Conservation (phyloP, 2,888 invertebrate species). For the Metallyticus violacea region DNA sequence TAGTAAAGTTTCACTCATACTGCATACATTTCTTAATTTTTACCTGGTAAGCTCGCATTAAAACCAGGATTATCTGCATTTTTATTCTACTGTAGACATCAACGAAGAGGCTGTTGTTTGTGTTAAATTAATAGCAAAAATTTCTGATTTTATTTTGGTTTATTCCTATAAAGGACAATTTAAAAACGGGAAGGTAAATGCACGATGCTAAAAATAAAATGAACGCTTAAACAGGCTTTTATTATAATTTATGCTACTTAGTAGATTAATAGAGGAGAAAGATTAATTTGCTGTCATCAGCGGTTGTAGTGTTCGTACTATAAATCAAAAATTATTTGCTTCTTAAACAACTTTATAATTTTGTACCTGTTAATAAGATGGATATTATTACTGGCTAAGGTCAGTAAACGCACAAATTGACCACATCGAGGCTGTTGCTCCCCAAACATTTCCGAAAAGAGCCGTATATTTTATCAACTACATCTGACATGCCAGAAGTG, state of each 20-base stretch:
- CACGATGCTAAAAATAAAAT: no score
- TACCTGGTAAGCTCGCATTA: no score
- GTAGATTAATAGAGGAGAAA: not conserved
- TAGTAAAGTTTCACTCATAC: no score
- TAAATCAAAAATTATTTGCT: not conserved
- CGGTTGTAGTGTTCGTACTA: not conserved
- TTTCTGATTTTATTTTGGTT: no score
- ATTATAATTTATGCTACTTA: not conserved
- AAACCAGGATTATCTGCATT: no score
- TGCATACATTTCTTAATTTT: no score
- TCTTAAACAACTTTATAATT: not conserved
- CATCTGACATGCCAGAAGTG: not conserved
- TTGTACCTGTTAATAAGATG: not conserved
- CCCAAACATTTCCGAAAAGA: not conserved
- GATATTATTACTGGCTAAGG: not conserved
- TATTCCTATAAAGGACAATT: no score
- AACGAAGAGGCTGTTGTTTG: no score
- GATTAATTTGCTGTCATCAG: not conserved
- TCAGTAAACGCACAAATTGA: not conserved
- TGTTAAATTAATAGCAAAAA: no score
- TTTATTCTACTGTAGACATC: no score
- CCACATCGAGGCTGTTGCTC: not conserved
- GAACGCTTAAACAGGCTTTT: not conserved
- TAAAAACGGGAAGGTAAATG: no score
- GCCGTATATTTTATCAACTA: not conserved